Conservation (phyloP, 1,140 invertebrate genomes). For the Bombus pyrosoma region DNA sequence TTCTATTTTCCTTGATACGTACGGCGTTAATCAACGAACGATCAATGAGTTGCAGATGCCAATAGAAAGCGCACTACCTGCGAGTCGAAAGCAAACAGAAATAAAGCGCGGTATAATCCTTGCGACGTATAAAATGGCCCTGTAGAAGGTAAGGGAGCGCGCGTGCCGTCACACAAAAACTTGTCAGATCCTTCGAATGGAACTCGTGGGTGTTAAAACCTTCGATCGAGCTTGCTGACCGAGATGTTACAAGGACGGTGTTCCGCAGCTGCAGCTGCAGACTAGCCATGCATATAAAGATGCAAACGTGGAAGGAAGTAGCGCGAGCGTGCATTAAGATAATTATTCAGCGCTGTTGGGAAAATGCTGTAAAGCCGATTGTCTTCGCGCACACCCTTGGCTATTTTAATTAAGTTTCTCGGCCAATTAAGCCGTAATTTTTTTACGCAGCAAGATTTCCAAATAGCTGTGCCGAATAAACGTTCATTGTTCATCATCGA, state of each 20-base stretch:
- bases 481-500: too few species aligned
- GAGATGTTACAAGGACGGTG: conserved; percentile 56
- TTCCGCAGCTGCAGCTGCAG: conserved; percentile 31
- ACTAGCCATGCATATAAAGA: conserved; percentile 18
- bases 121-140: not conserved
- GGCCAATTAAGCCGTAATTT: not conserved
- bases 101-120: not conserved
- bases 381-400: not conserved
- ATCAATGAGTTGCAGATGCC: not conserved
- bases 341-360: not conserved
- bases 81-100: not conserved
- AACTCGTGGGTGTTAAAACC: conserved; percentile 43
- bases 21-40: not conserved
- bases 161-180: conserved; percentile 6
- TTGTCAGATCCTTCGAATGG: conserved; percentile 1
- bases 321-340: conserved; percentile 7
- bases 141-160: not conserved
- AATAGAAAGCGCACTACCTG: rapidly evolving
- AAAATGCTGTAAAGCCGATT: not conserved
- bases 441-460: not conserved
- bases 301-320: conserved; percentile 32
- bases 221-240: conserved; percentile 58
- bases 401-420: not conserved
- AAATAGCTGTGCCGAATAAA: too few species aligned
- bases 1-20: not conserved